Evolutionary conservation across 2,113 vertebrate species (phyloP).

Genomic region (Xiphophorus maculatus): DNA sequence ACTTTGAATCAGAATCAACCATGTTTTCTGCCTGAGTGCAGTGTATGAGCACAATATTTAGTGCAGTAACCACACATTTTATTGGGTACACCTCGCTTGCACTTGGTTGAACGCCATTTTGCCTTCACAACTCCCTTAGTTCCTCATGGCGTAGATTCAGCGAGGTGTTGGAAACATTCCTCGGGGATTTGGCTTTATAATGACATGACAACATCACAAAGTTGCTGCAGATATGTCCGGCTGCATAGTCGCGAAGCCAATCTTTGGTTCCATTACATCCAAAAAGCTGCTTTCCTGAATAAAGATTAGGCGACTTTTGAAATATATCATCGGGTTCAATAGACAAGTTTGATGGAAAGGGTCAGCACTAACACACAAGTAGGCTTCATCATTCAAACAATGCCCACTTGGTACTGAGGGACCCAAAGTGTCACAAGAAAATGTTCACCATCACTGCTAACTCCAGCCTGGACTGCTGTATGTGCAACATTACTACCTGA

Average conservation of each 20-base stretch:
- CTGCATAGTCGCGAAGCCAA: background rate
- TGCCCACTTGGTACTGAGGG: too few species aligned
- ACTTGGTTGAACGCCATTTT: background rate
- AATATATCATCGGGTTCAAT: background rate
- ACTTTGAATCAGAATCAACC: slow-evolving; percentile 32
- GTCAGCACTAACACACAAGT: background rate
- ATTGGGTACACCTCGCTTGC: background rate
- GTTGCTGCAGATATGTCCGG: too few species aligned
- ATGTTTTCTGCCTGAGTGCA: slow-evolving; percentile 5
- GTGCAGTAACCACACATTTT: background rate
- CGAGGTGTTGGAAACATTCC: background rate
- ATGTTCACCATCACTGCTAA: too few species aligned
- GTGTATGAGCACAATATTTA: background rate
- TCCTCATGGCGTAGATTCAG: background rate
- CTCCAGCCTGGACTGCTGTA: too few species aligned
- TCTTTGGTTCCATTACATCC: background rate
- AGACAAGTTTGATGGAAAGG: background rate
- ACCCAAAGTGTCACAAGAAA: too few species aligned
- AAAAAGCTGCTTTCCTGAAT: background rate
- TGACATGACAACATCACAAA: background rate
- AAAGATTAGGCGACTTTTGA: background rate
- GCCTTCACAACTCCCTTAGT: background rate
- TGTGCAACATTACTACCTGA: too few species aligned
- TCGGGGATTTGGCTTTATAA: background rate
- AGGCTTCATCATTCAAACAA: too few species aligned